phyloP scores from a whole-genome alignment of 2,888 invertebrate genomes.

The Caenorhabditis sp. region DNA sequence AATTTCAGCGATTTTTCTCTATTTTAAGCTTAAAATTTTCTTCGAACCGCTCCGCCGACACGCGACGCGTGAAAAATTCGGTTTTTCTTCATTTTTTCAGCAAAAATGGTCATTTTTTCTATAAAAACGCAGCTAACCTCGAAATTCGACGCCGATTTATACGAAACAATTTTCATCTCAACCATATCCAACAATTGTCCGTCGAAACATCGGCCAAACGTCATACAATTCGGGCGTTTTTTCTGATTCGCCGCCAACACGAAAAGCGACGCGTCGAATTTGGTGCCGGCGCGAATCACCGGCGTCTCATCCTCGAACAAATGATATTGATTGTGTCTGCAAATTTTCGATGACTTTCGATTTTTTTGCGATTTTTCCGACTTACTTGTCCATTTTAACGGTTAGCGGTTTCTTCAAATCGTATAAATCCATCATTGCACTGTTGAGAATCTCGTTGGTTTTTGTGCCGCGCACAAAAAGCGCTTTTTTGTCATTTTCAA shows the following conservation, averaged over 20 bases:
- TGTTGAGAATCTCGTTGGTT: slow-evolving; percentile 76
- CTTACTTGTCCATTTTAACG: slow-evolving; percentile 59
- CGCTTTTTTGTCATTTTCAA: slow-evolving; percentile 45
- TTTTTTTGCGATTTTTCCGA: not conserved
- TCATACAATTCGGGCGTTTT: slow-evolving; percentile 75
- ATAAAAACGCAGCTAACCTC: too few relatives aligned
- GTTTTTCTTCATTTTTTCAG: too few relatives aligned
- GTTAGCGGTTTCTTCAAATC: slow-evolving; percentile 66
- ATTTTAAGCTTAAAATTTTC: too few relatives aligned
- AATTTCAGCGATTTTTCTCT: too few relatives aligned
- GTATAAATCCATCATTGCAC: slow-evolving; percentile 80
- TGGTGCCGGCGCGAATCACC: slow-evolving; percentile 77
- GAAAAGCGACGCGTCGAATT: slow-evolving; percentile 88
- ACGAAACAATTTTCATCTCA: slow-evolving; percentile 88
- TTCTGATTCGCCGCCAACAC: slow-evolving; percentile 90
- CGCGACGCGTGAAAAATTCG: too few relatives aligned
- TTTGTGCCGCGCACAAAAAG: slow-evolving; percentile 77
- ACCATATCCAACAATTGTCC: slow-evolving; percentile 91
- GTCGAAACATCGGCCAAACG: slow-evolving; percentile 82
- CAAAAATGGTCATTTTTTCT: too few relatives aligned
- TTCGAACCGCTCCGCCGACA: not conserved
- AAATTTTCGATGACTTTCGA: slow-evolving; percentile 15
- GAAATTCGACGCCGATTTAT: slow-evolving; percentile 75
- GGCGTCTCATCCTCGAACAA: slow-evolving; percentile 90
- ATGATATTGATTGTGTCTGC: slow-evolving; percentile 77